phyloP scores from a whole-genome alignment of 2,797 vertebrate species.

The Galago senegalensis region DNA sequence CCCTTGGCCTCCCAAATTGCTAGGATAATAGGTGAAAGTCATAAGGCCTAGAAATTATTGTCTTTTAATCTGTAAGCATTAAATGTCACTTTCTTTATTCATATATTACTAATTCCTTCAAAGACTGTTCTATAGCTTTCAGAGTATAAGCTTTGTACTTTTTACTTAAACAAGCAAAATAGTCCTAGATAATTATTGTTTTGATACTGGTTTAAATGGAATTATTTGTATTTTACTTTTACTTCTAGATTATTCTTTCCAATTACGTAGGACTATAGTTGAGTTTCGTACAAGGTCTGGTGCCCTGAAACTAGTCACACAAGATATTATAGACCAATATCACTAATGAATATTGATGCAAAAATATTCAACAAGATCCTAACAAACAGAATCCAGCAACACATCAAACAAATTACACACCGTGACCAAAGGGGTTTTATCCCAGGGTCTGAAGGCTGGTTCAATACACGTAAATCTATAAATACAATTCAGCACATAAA shows the following conservation, averaged over 20 bases:
- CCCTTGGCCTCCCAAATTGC: too few species aligned
- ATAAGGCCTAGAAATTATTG: too few species aligned
- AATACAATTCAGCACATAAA: too few species aligned
- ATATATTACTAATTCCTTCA: not conserved
- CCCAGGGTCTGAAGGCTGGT: too few species aligned
- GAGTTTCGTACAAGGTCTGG: not conserved
- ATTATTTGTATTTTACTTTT: not conserved
- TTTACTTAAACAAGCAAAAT: not conserved
- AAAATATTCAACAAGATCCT: too few species aligned
- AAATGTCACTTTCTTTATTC: not conserved
- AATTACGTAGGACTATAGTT: not conserved
- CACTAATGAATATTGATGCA: too few species aligned
- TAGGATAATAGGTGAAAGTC: too few species aligned
- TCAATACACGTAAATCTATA: too few species aligned
- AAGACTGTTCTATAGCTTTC: not conserved
- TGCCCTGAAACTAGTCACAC: not conserved
- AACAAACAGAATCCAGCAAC: too few species aligned
- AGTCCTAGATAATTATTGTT: not conserved
- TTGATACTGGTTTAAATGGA: not conserved
- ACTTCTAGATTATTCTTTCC: not conserved
- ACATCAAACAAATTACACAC: too few species aligned
- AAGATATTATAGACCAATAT: too few species aligned
- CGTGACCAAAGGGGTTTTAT: too few species aligned
- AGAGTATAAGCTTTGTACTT: not conserved
- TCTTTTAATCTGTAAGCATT: not conserved